Evolutionary conservation across 2,888 invertebrate species (phyloP), one percentile per base, ranked within the genome.

Genomic region (Stratiomys singularior): DNA sequence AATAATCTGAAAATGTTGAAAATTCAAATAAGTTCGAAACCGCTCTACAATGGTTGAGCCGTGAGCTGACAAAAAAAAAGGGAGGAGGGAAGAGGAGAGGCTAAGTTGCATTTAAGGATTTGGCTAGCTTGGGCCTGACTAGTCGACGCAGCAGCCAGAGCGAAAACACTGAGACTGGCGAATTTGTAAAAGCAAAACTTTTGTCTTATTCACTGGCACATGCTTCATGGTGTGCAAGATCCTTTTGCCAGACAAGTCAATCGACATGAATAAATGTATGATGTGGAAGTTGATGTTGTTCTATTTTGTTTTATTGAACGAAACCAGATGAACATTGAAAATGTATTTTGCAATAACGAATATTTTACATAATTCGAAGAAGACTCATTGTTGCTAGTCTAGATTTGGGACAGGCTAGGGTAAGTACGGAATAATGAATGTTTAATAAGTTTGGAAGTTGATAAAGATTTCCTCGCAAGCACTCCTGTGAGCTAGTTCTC

Each of bases 11-110:
- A 66, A 66, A 25, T 30, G 44, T 37, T 66, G 44, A 44, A 37
- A 66, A 66, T 37, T 66, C 66, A 30, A 64, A 28, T 37, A 66
- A 66, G 44, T 28, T 37, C 44, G 28, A 44, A 66, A 66, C 66
- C 66, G 66, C 66, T 66, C 44, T 18, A 37, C 37, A 66, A 66
- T 37, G 44, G n/a, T n/a, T n/a, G 37, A 37, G 9, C 37, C 37
- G 9, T 5, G 37, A 37, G 66, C 37, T 28, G 15, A 66, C 66
- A 52, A 52, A 52, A 52, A 52, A 52, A 4, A 15, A 52, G 52
- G 52, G 13, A 44, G 44, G 7, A n/a, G n/a, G n/a, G n/a, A n/a
- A n/a, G n/a, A n/a, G n/a, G n/a, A n/a, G n/a, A n/a, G n/a, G n/a
- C n/a, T n/a, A 37, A 37, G 37, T 37, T 37, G 37, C 37, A 37